Conservation (phyloP, 2,797 vertebrate species). For the Apogon talboti region DNA sequence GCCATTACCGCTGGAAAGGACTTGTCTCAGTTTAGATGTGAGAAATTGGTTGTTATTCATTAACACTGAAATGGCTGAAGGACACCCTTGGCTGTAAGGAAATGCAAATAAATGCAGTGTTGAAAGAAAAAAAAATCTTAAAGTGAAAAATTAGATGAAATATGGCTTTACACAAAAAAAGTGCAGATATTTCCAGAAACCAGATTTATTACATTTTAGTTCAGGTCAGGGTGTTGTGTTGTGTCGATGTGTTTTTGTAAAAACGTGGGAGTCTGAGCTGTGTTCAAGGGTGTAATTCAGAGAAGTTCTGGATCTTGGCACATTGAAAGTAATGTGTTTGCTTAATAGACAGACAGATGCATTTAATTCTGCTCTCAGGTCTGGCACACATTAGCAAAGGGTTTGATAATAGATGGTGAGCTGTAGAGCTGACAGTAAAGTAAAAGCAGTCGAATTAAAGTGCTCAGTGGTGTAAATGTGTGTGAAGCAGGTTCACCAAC, state of each 20-base stretch:
- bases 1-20: not conserved
- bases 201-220: slow-evolving; percentile 4
- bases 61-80: slow-evolving; percentile 23
- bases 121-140: not conserved
- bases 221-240: slow-evolving; percentile 9
- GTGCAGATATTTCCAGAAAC: slow-evolving; percentile 4
- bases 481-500: slow-evolving; percentile 62
- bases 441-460: not conserved
- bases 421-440: not conserved
- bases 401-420: not conserved
- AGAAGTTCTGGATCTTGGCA: not conserved
- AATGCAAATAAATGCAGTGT: slow-evolving; percentile 14
- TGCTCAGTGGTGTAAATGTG: slow-evolving; percentile 15
- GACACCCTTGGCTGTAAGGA: slow-evolving; percentile 21
- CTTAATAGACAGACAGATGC: slow-evolving; percentile 4
- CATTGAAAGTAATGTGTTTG: not conserved
- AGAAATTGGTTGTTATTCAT: slow-evolving; percentile 19
- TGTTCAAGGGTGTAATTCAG: slow-evolving; percentile 10
- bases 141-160: slow-evolving; percentile 3
- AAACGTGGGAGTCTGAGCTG: not conserved
- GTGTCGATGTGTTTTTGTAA: not conserved
- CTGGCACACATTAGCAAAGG: not conserved
- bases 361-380: not conserved
- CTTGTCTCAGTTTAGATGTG: not conserved
- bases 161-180: not conserved